Base-by-base conservation (phyloP, 2,888 invertebrate species). In the Ichneumoninae sp. region DNA sequence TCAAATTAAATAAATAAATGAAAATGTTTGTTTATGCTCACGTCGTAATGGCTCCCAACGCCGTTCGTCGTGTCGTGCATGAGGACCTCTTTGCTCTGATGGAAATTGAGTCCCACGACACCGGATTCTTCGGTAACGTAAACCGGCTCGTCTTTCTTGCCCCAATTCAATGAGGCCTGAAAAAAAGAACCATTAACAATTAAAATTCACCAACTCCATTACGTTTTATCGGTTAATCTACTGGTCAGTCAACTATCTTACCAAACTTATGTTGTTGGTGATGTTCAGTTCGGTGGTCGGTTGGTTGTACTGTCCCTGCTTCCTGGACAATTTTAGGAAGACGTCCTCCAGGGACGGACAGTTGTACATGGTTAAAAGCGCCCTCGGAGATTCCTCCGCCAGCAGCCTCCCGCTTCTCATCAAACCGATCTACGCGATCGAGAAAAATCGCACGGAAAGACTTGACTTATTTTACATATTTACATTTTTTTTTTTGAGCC, bases 381-480 rank as follows among this genome's bases (percentile, higher is more conserved):
- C 96, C 87, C 97, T 96, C 0, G 98, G 98, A 16, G 97, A 97
- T 93, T 98, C 97, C 94, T 99, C 98, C 0, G 98, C 98, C 89
- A 99, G 94, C 70, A 99, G 95, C 77, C 97, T 95, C 0, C 99
- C 99, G 92, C 97, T 98, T 86, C 99, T 95, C 98, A 99, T 99
- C 88, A 99, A 94, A 83, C 98, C 99, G 93, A 99, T 98, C 98
- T 98, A 94, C 40, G 82, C 3, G 33, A 60, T 13, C 6, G 26
- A 22, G 65, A 74, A 33, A 54, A 68, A 74, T 44, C 26, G 13
- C 8, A 10, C 36, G 13, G 30, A 40, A 63, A 33, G 1, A n/a
- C n/a, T 5, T 33, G 1, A n/a, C n/a, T 63, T 68, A 16, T 68
- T 75, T 22, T 19, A 22, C 22, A 19, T 6, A 40, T 30, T 22